phyloP scores from a whole-genome alignment of 2,888 invertebrate genomes.

The Drosophila diplacantha region DNA sequence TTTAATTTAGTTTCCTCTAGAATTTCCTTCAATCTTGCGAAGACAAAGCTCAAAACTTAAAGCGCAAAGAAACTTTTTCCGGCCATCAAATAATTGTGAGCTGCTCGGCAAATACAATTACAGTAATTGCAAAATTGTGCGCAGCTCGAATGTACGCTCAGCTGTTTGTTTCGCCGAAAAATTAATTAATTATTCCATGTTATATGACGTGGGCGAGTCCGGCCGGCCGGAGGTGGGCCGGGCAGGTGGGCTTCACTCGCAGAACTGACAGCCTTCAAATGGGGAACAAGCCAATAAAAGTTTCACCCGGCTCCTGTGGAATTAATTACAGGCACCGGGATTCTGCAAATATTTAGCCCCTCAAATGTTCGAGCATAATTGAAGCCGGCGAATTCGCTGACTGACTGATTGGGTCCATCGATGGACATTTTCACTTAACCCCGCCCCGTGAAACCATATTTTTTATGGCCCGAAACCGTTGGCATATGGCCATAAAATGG shows the following conservation, averaged over 20 bases:
- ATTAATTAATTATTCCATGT: constrained; percentile 59
- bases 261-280: constrained; percentile 45
- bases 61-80: not conserved
- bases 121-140: constrained; percentile 33
- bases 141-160: constrained; percentile 26
- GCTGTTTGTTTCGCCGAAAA: constrained; percentile 28
- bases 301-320: constrained; percentile 21
- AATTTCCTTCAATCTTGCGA: not conserved
- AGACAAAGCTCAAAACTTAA: constrained; percentile 1
- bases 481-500: constrained; percentile 53
- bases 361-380: constrained; percentile 28
- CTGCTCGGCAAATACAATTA: constrained; percentile 42
- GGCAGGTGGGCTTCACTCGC: constrained; percentile 2
- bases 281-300: constrained; percentile 45
- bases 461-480: constrained; percentile 34
- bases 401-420: constrained; percentile 56
- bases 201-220: constrained; percentile 14
- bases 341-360: constrained; percentile 2
- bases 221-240: not conserved
- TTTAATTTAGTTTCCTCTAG: not conserved
- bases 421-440: constrained; percentile 34
- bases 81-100: constrained; percentile 10
- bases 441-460: constrained; percentile 58
- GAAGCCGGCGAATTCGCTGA: constrained; percentile 14
- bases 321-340: constrained; percentile 48